A percentile compares a stretch with the other conserved stretches of the same genome.
Evolutionary conservation across 2,888 invertebrate genomes (phyloP).

Genomic region (Dorcus parallelipipedus): DNA sequence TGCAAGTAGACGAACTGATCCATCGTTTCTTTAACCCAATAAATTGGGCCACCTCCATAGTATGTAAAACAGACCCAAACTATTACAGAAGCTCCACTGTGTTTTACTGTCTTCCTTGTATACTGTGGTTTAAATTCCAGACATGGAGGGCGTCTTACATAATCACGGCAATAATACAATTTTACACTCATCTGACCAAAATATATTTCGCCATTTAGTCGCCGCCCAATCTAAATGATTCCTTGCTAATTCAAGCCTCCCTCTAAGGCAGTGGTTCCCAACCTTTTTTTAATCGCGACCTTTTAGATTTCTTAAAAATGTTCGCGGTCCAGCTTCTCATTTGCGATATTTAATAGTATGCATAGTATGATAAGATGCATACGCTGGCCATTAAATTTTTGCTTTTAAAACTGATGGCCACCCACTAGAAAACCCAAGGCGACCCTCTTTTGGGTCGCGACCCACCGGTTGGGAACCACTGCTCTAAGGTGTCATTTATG

Average conservation of each 20-base stretch:
- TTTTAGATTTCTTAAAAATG: too few relatives aligned
- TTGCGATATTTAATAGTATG: too few relatives aligned
- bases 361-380: too few relatives aligned
- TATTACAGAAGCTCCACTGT: slow-evolving; percentile 3
- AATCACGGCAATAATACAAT: slow-evolving; percentile 4
- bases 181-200: slow-evolving; percentile 9
- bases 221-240: background rate
- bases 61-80: background rate
- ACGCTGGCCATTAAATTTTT: too few relatives aligned
- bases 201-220: slow-evolving; percentile 6
- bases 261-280: too few relatives aligned
- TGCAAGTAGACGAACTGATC: slow-evolving; percentile 1
- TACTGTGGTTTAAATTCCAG: background rate
- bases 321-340: too few relatives aligned
- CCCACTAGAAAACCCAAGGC: too few relatives aligned
- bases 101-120: slow-evolving; percentile 3
- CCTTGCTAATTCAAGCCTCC: background rate
- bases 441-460: too few relatives aligned
- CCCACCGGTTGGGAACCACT: too few relatives aligned
- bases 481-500: background rate
- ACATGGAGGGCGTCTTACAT: background rate
- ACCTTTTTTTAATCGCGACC: too few relatives aligned
- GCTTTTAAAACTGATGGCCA: too few relatives aligned
- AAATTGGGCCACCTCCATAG: background rate
- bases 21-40: slow-evolving; percentile 3